These are phyloP conservation scores for Zaprionus lachaisei DNA, from an alignment of 1,140 invertebrate species.

Conservation along the genomic window DNA sequence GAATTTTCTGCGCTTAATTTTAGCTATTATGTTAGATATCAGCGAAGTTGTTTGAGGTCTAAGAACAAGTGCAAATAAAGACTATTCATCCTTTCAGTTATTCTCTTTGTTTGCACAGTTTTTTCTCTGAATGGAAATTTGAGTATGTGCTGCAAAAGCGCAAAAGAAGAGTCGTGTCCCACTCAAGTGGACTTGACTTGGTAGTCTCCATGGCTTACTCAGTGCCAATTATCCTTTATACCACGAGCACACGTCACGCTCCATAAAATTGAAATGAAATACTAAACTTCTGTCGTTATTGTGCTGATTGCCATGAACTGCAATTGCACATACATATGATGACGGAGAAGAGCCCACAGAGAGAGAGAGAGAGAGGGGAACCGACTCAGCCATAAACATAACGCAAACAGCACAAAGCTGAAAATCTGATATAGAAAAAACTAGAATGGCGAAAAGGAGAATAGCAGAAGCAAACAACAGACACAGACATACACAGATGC, in stretches of 20 bases:
- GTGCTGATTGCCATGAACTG: slow-evolving; percentile 77
- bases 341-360: slow-evolving; percentile 6
- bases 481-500: slow-evolving; percentile 9
- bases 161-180: background rate
- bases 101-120: slow-evolving; percentile 14
- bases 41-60: background rate
- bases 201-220: slow-evolving; percentile 42
- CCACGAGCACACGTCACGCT: slow-evolving; percentile 60
- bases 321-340: slow-evolving; percentile 69
- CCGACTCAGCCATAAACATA: slow-evolving; percentile 62
- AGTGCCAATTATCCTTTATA: slow-evolving; percentile 69
- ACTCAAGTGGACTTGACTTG: slow-evolving; percentile 2
- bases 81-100: background rate
- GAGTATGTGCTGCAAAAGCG: background rate
- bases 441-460: slow-evolving; percentile 15
- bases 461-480: slow-evolving; percentile 6
- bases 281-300: slow-evolving; percentile 71
- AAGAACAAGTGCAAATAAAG: background rate
- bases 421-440: slow-evolving; percentile 6
- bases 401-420: slow-evolving; percentile 39
- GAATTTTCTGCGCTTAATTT: background rate
- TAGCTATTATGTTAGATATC: background rate
- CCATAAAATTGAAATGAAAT: slow-evolving; percentile 78
- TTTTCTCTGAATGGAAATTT: slow-evolving; percentile 25
- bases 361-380: background rate